Evolutionary conservation across 2,113 vertebrate species (phyloP).

Genomic region (Brachirus orientalis): DNA sequence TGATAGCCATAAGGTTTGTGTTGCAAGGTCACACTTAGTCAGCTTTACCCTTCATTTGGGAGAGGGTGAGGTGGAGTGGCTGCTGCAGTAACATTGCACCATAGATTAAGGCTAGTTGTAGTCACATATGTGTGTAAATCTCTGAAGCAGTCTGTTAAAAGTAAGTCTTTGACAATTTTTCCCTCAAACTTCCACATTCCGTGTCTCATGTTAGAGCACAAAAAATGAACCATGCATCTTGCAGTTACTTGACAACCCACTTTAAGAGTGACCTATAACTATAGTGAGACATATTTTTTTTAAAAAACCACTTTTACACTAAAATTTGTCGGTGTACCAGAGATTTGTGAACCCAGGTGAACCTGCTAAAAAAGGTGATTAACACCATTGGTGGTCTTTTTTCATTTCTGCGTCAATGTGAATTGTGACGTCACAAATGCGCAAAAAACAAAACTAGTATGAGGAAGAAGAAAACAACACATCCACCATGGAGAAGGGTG

Average conservation of each 20-base stretch:
- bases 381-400: no score
- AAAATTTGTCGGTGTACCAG: no score
- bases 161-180: neutral
- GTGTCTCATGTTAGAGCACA: neutral
- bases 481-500: no score
- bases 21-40: conserved; percentile 49
- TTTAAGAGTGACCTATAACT: neutral
- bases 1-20: conserved; percentile 32
- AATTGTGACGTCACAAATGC: no score
- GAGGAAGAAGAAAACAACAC: no score
- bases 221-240: neutral
- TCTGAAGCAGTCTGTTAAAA: neutral
- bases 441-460: no score
- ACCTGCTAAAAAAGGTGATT: no score
- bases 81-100: conserved; percentile 4
- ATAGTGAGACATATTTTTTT: no score
- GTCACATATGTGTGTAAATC: neutral
- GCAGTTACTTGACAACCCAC: neutral
- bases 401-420: no score
- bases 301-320: no score
- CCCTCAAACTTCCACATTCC: neutral
- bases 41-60: conserved; percentile 18
- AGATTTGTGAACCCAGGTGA: no score
- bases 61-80: neutral
- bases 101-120: neutral